A percentile compares a stretch with the other conserved stretches of the same genome.
These are phyloP conservation scores for Eupithecia centaureata DNA, from an alignment of 2,888 invertebrate genomes.

Conservation along the genomic window DNA sequence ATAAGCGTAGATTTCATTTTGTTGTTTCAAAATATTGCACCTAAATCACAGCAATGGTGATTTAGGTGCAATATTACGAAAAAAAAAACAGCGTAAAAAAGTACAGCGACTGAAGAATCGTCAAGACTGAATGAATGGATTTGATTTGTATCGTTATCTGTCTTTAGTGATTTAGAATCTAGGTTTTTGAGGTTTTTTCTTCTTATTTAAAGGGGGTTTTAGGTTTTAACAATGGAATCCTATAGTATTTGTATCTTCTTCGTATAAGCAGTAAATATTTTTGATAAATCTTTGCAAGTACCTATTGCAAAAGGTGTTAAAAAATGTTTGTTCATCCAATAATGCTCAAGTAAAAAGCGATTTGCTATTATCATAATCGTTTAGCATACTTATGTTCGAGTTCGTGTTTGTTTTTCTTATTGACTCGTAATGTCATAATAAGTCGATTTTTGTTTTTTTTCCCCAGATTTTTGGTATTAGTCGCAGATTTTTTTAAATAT, in stretches of 20 bases:
- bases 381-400: neutral
- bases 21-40: neutral
- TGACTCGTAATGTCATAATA: neutral
- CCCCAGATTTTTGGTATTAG: neutral
- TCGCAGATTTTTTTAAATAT: neutral
- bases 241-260: neutral
- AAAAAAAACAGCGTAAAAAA: too few species aligned
- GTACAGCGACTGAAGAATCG: too few species aligned
- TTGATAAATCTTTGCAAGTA: neutral
- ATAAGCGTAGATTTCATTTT: neutral
- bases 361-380: conserved; percentile 7
- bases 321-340: conserved; percentile 6
- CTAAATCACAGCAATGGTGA: neutral
- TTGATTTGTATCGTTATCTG: neutral
- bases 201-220: too few species aligned
- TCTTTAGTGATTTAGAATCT: neutral
- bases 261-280: too few species aligned
- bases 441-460: neutral
- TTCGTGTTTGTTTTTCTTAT: neutral
- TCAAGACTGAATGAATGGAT: too few species aligned
- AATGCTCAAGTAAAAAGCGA: conserved; percentile 4
- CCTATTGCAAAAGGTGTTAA: neutral
- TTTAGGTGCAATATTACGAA: too few species aligned
- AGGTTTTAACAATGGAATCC: neutral
- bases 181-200: neutral